phyloP scores from a whole-genome alignment of 2,888 invertebrate genomes.

The Branchinecta sandiegonensis region DNA sequence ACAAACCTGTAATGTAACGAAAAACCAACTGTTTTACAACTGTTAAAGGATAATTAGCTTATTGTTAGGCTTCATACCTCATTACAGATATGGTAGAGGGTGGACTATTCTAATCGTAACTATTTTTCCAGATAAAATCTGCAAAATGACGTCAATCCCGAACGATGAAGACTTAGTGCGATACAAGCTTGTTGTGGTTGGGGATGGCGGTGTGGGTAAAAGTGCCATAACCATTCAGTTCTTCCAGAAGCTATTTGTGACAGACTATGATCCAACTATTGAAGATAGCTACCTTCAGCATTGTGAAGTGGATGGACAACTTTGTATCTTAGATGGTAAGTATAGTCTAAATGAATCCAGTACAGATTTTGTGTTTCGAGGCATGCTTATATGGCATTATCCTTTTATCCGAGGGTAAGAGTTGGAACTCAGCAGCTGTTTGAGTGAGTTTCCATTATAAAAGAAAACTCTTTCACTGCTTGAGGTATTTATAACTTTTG shows the following conservation, averaged over 20 bases:
- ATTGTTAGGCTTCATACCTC: too few species aligned
- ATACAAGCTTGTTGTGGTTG: constrained; percentile 81
- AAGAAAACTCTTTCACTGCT: constrained; percentile 16
- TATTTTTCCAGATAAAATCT: too few species aligned
- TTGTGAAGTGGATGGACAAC: constrained; percentile 79
- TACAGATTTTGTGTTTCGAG: background rate
- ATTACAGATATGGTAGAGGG: too few species aligned
- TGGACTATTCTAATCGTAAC: too few species aligned
- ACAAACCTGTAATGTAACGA: too few species aligned
- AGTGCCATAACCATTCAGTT: constrained; percentile 93
- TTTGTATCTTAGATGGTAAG: constrained; percentile 76
- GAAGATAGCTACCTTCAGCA: constrained; percentile 91
- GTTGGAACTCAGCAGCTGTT: too few species aligned
- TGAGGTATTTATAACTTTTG: too few species aligned
- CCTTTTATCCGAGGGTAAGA: too few species aligned
- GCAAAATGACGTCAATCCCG: constrained; percentile 33
- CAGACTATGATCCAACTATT: constrained; percentile 89
- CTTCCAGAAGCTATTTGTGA: constrained; percentile 85
- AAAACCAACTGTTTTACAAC: too few species aligned
- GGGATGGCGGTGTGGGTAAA: constrained; percentile 88
- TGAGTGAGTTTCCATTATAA: too few species aligned
- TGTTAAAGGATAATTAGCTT: too few species aligned
- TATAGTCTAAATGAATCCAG: constrained; percentile 25
- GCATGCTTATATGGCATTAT: too few species aligned
- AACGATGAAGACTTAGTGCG: constrained; percentile 43